phyloP scores from a whole-genome alignment of 2,888 invertebrate species.

The Aricia artaxerxes region DNA sequence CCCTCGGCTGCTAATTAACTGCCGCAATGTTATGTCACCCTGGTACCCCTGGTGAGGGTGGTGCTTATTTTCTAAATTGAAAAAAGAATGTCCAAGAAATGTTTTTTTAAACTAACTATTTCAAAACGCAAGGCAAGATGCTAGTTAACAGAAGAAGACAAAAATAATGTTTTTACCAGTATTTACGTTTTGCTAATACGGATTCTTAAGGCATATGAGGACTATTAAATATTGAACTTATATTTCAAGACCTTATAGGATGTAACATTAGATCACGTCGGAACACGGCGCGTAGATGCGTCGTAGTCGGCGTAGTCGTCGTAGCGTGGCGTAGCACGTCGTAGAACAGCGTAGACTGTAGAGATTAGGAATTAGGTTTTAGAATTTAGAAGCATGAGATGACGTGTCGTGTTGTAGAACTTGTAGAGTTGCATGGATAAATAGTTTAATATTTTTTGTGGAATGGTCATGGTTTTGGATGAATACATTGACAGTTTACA shows the following conservation, averaged over 20 bases:
- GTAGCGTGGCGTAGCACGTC: slow-evolving; percentile 1
- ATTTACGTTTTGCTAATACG: not conserved
- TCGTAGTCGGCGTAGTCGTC: not conserved
- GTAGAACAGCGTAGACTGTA: not conserved
- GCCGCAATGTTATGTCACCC: slow-evolving; percentile 78
- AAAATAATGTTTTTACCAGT: not conserved
- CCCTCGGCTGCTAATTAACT: slow-evolving; percentile 77
- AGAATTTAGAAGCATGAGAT: no score
- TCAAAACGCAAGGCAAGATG: not conserved
- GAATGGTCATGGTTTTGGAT: no score
- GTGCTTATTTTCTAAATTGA: slow-evolving; percentile 57
- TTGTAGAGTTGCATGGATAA: not conserved
- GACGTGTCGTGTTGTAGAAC: no score
- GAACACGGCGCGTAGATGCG: not conserved
- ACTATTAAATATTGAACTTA: not conserved
- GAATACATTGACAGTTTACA: no score
- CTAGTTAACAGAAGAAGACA: not conserved
- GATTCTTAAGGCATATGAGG: not conserved
- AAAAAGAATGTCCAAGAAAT: slow-evolving; percentile 38
- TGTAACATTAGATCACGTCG: not conserved
- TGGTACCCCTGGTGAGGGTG: slow-evolving; percentile 70
- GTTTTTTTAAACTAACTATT: slow-evolving; percentile 26
- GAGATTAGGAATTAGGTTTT: no score
- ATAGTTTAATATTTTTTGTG: no score
- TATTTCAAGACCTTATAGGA: not conserved